Conservation (phyloP, 2,888 invertebrate species). For the Tipula helvola region DNA sequence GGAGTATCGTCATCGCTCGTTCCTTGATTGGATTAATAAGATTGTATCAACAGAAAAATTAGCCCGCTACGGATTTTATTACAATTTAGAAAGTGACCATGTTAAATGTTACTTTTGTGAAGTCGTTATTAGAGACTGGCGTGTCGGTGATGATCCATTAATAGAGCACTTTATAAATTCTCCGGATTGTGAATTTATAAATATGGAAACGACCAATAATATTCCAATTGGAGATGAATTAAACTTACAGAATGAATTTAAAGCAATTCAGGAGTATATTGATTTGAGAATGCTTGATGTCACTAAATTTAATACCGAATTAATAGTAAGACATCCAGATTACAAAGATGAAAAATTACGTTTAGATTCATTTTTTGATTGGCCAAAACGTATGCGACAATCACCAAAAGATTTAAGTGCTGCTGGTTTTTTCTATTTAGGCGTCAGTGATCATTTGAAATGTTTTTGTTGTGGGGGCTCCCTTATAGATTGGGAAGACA, state of each 20-base stretch:
- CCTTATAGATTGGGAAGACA: constrained; percentile 73
- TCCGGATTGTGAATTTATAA: constrained; percentile 58
- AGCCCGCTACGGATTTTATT: constrained; percentile 70
- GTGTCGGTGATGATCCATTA: constrained; percentile 57
- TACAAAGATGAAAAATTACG: constrained; percentile 41
- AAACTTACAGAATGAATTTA: neutral
- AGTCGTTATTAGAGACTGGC: constrained; percentile 61
- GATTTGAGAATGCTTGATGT: neutral
- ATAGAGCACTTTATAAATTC: constrained; percentile 62
- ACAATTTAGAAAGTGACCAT: constrained; percentile 51
- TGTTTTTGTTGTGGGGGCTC: constrained; percentile 85
- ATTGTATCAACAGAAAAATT: constrained; percentile 26
- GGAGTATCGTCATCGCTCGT: neutral
- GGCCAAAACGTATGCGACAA: constrained; percentile 64
- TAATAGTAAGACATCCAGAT: constrained; percentile 45
- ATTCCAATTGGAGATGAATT: constrained; percentile 32
- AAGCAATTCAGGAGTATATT: constrained; percentile 17
- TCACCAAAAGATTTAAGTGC: constrained; percentile 61
- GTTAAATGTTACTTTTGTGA: constrained; percentile 63
- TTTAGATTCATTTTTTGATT: constrained; percentile 50
- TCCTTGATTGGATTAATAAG: neutral
- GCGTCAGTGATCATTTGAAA: constrained; percentile 42
- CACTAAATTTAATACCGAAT: neutral
- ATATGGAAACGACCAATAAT: constrained; percentile 44
- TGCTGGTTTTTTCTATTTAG: constrained; percentile 68